Evolutionary conservation across 2,888 invertebrate genomes (phyloP).

Genomic region (Aphodius granarius): DNA sequence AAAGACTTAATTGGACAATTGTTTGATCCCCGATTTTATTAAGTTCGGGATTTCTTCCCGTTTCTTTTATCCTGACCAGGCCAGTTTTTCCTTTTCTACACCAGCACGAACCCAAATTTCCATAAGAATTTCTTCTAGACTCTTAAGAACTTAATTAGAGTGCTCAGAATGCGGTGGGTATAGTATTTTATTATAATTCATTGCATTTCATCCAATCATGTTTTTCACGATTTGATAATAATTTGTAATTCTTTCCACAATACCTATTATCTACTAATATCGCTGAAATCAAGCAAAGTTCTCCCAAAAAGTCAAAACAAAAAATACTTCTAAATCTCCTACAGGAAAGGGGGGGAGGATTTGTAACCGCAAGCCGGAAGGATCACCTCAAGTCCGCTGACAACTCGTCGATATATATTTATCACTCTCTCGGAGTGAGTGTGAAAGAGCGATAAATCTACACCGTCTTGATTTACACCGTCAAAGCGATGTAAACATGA

Average conservation of each 20-base stretch:
- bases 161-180: background rate
- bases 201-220: background rate
- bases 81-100: background rate
- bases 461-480: conserved; percentile 6
- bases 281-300: too few relatives aligned
- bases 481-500: background rate
- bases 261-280: too few relatives aligned
- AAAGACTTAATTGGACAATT: conserved; percentile 51
- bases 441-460: too few relatives aligned
- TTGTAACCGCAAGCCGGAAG: conserved; percentile 16
- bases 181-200: background rate
- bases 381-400: conserved; percentile 32
- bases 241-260: too few relatives aligned
- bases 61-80: conserved; percentile 35
- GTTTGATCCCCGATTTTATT: conserved; percentile 50
- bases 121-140: conserved; percentile 8
- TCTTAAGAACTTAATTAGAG: conserved; percentile 4
- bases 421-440: conserved; percentile 7
- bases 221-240: too few relatives aligned
- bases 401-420: conserved; percentile 28
- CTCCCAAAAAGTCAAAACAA: background rate
- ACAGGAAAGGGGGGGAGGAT: conserved; percentile 31
- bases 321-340: conserved; percentile 32
- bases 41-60: conserved; percentile 45
- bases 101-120: background rate